Evolutionary conservation across 2,888 invertebrate species (phyloP), one percentile per base, ranked within the genome.

Genomic region (Napeogenes sylphis): DNA sequence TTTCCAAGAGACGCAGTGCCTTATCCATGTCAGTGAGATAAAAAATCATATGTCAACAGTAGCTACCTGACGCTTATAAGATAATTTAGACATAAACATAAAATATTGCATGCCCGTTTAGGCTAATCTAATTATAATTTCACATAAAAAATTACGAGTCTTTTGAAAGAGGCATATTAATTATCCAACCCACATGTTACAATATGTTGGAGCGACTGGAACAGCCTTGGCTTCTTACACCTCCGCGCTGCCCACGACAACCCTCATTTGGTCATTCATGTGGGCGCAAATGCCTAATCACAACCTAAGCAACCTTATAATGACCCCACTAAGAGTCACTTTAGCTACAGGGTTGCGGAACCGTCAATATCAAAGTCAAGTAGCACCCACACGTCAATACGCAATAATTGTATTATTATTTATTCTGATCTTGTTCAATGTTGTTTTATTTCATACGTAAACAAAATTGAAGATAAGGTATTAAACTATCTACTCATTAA

Each of bases 251-350:
- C 90, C 90, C 89, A 90, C 90, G 85, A 69, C 82, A 85, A 90
- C 90, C 89, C 89, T 85, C 88, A 88, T 90, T 90, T 90, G 90
- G 90, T 84, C 89, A 88, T 80, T 79, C 70, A 76, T 77, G 90
- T 90, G 82, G 90, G 90, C 83, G 84, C 80, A 66, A 77, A 77
- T 76, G 74, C 78, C 88, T 88, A 87, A 89, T 86, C 84, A 73
- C 78, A 75, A 78, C 73, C 86, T 84, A 83, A 88, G 78, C 85
- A 87, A 83, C 85, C 83, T 88, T 87, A 88, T 87, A 85, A 85
- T 82, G 83, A 83, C 81, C 83, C 75, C 68, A 77, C 79, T 83
- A 84, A 85, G 82, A 79, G 77, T 84, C 74, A 83, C 75, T 84
- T 85, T 85, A 77, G 81, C 74, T 74, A 73, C 77, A 82, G 86